Evolutionary conservation across 2,888 invertebrate genomes (phyloP), one percentile per base, ranked within the genome.

Genomic region (Caenorhabditis becei): DNA sequence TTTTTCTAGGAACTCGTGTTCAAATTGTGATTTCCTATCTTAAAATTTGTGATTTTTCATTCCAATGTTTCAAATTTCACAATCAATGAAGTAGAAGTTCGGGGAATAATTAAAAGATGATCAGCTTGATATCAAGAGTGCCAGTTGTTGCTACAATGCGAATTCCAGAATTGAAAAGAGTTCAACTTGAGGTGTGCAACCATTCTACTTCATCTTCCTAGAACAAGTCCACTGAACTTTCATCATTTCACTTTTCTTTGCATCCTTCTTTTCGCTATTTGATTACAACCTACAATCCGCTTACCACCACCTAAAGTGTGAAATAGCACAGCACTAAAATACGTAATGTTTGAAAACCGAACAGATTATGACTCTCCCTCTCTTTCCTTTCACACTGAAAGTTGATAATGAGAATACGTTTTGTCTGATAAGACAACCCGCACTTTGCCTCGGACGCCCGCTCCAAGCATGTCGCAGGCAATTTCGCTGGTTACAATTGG

Each of bases 381-480:
- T 44, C 63, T 28, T 14, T 41, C 10, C 32, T 32, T 32, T 1
- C 62, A 26, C 23, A 28, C 10, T 20, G 51, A 53, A 14, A 32
- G 10, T 56, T 56, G 56, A 56, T 56, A 35, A 35, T 56, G 35
- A 56, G n/a, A 56, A 32, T 56, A 35, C 18, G 18, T 10, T 10
- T 16, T 24, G 51, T 41, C 35, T 75, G 75, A 66, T 66, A 75
- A 66, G 35, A n/a, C 16, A 28, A 8, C 61, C n/a, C 18, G 44
- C 75, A 75, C 58, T 74, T 75, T 66, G 75, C 44, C 59, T 66
- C 41, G 53, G 75, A 51, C 61, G 53, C 53, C 75, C n/a, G 44
- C 66, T 65, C 56, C 51, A 51, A 65, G 49, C 63, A 77, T 77
- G 77, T 77, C 77, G 77, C 77, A 70, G 58, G 70, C 59, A 70